A percentile compares a stretch with the other conserved stretches of the same genome.
phyloP scores from a whole-genome alignment of 2,113 vertebrate species.

The Oncorhynchus kisutch region DNA sequence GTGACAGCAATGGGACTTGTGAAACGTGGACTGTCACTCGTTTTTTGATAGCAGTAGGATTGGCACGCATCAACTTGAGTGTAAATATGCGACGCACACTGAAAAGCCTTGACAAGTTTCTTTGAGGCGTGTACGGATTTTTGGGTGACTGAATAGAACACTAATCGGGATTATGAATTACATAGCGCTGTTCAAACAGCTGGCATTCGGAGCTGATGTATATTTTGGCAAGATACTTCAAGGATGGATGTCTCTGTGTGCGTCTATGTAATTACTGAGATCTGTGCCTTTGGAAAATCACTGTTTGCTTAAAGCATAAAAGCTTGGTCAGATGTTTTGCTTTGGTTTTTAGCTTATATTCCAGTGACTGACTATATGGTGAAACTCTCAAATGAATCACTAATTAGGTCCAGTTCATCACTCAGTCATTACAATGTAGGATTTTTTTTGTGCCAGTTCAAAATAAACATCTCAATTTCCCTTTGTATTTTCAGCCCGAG shows the following conservation, averaged over 20 bases:
- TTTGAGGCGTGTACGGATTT: constrained; percentile 63
- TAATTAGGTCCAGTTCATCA: background rate
- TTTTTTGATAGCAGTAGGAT: constrained; percentile 62
- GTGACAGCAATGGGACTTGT: constrained; percentile 66
- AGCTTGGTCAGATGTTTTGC: constrained; percentile 17
- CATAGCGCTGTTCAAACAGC: constrained; percentile 62
- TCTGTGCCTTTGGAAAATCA: constrained; percentile 45
- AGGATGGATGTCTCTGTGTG: constrained; percentile 23
- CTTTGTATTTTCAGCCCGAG: background rate
- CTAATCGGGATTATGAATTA: constrained; percentile 74
- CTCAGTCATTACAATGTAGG: background rate
- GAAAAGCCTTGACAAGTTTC: constrained; percentile 69
- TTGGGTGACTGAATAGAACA: constrained; percentile 63
- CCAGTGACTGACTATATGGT: background rate
- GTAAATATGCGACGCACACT: constrained; percentile 53
- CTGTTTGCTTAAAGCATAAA: constrained; percentile 27
- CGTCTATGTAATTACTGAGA: constrained; percentile 53
- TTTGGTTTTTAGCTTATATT: background rate
- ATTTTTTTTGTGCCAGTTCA: background rate
- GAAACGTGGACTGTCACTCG: constrained; percentile 67
- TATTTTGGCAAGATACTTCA: constrained; percentile 55
- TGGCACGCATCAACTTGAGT: constrained; percentile 69
- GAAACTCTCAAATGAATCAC: background rate
- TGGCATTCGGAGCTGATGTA: constrained; percentile 59
- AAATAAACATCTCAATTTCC: background rate